A percentile compares a stretch with the other conserved stretches of the same genome.
phyloP scores from a whole-genome alignment of 23 tunicate species.

The Ascidia mentula region DNA sequence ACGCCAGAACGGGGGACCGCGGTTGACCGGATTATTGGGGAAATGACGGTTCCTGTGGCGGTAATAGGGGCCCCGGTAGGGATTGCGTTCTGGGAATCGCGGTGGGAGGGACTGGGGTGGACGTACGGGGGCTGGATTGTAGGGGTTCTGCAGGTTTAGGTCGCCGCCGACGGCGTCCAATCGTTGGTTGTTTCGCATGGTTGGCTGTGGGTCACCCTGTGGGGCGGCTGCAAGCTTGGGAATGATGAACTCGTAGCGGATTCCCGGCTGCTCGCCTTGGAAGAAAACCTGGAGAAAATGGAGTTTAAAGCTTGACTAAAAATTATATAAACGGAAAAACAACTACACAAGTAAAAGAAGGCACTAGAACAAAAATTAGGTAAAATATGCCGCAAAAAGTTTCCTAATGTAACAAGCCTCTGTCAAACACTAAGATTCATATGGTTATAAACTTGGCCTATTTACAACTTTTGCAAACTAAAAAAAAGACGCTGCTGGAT shows the following conservation, averaged over 20 bases:
- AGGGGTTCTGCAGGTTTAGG: background rate
- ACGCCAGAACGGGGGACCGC: background rate
- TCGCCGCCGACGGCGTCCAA: constrained; percentile 15
- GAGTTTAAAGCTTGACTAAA: no score
- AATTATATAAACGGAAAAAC: no score
- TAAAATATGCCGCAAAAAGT: no score
- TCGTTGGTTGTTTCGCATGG: background rate
- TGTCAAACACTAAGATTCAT: no score
- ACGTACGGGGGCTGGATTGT: background rate
- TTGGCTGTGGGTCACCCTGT: background rate
- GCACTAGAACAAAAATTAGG: no score
- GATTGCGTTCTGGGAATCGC: background rate
- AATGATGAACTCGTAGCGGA: constrained; percentile 38
- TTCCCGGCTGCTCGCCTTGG: constrained; percentile 66
- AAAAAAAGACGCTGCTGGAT: no score
- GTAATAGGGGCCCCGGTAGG: background rate
- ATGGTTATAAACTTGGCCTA: no score
- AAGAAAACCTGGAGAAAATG: constrained; percentile 36
- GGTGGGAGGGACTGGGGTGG: background rate
- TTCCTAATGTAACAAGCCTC: no score
- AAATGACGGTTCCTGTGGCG: background rate
- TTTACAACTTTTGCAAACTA: no score
- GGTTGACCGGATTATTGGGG: constrained; percentile 1
- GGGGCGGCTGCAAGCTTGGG: constrained; percentile 22
- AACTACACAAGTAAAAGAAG: no score